Percentiles rank a stretch among this genome's conserved stretches.
phyloP scores from a whole-genome alignment of 1,140 invertebrate genomes.

The Drosophila busckii region DNA sequence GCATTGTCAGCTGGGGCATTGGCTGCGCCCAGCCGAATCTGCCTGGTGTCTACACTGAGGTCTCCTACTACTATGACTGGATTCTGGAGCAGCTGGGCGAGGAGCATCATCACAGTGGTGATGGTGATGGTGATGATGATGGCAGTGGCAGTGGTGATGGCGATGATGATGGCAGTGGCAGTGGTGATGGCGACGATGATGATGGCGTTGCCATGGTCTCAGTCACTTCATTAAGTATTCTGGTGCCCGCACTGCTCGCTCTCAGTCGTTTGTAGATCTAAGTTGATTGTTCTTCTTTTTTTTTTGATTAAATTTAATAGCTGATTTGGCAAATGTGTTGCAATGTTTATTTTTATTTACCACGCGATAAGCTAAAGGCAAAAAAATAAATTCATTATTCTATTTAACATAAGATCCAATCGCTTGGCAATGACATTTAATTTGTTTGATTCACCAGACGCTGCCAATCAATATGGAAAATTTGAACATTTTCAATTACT shows the following conservation, averaged over 20 bases:
- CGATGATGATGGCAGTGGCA: not conserved
- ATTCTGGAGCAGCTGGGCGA: conserved; percentile 65
- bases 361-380: too few species aligned
- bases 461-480: too few species aligned
- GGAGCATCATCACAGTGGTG: not conserved
- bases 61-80: conserved; percentile 83
- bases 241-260: conserved; percentile 22
- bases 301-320: too few species aligned
- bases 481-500: too few species aligned
- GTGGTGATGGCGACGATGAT: conserved; percentile 1
- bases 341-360: too few species aligned
- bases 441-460: too few species aligned
- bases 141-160: conserved; percentile 2
- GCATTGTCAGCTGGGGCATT: conserved; percentile 86
- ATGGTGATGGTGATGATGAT: not conserved
- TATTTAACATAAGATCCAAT: too few species aligned
- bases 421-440: too few species aligned
- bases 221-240: conserved; percentile 23
- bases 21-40: conserved; percentile 82
- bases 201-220: conserved; percentile 31
- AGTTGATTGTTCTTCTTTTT: conserved; percentile 2
- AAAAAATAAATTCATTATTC: too few species aligned
- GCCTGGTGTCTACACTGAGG: conserved; percentile 87
- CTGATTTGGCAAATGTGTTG: too few species aligned
- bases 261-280: not conserved